Evolutionary conservation across 2,797 vertebrate genomes (phyloP), one percentile per base, ranked within the genome.

Genomic region (Lacerta agilis): DNA sequence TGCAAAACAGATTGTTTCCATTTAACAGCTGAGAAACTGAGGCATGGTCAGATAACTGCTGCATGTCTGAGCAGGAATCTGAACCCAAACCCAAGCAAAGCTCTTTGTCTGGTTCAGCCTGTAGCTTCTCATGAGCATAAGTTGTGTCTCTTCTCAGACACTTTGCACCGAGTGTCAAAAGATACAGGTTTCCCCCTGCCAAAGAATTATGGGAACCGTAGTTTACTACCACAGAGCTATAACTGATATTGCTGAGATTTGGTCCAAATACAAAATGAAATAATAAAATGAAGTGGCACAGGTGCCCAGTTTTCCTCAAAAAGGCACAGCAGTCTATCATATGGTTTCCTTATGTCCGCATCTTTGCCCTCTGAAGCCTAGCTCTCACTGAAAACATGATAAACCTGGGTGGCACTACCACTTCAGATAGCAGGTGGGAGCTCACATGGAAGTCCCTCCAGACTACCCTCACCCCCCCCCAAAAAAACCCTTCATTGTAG

Each of bases 11-110:
- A 77, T 67, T 71, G 64, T 81, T 75, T 77, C 71, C 69, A 77
- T 89, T 89, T 67, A 69, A 41, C 43, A 69, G 43, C 76, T 67
- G 55, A 49, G 61, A 81, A 89, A 81, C 27, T 61, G 83, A 89
- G 88, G 33, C 25, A 80, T 36, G 15, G 17, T 25, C 29, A 49
- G n/a, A 18, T 20, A 64, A 43, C 29, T 79, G 33, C 36, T 61
- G 55, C 38, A 36, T 17, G 6, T 8, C 20, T 29, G n/a, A 64
- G 82, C 27, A 67, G 25, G 25, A 36, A 72, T 79, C 33, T 71
- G 64, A 83, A 61, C 15, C 29, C 79, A 76, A 75, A 7, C 10
- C 58, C n/a, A 67, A 75, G 33, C 8, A 36, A 4, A 25, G 17
- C 5, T 84, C 25, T 45, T 36, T 29, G 5, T 36, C 61, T 17